Percentiles rank a stretch among this genome's conserved stretches.
phyloP scores from a whole-genome alignment of 2,888 invertebrate genomes.

The Cylloceria caligata region DNA sequence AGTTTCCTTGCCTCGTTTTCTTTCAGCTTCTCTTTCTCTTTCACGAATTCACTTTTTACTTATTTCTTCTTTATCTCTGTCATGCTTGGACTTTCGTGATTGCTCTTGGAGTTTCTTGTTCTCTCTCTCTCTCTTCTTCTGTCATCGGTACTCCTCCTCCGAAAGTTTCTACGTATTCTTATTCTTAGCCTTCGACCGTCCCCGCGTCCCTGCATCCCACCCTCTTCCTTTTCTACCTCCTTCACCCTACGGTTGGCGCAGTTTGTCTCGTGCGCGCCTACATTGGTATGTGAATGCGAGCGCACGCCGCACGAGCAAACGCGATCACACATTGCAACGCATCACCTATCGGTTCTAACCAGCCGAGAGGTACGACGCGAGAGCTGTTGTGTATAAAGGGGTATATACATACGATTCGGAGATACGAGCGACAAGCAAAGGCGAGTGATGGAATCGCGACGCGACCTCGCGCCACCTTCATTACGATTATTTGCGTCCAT shows the following conservation, averaged over 20 bases:
- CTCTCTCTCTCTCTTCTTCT: conserved; percentile 11
- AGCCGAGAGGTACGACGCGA: conserved; percentile 6
- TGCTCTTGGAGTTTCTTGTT: conserved; percentile 14
- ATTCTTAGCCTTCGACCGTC: conserved; percentile 29
- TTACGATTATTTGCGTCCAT: conserved; percentile 12
- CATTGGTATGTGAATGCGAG: conserved; percentile 57
- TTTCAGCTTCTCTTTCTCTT: conserved; percentile 7
- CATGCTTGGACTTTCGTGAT: conserved; percentile 23
- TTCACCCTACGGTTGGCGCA: conserved; percentile 50
- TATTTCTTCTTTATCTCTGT: conserved; percentile 34
- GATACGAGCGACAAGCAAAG: conserved; percentile 14
- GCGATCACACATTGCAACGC: conserved; percentile 62
- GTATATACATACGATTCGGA: conserved; percentile 6
- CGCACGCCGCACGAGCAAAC: conserved; percentile 53
- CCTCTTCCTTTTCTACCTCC: conserved; percentile 40
- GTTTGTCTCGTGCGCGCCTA: conserved; percentile 60
- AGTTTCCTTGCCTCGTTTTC: conserved; percentile 19
- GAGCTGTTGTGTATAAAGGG: conserved; percentile 3
- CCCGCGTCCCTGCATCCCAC: not conserved
- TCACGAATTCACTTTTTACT: conserved; percentile 14
- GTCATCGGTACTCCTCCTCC: conserved; percentile 34
- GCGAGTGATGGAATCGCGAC: conserved; percentile 53
- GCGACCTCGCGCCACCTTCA: conserved; percentile 36
- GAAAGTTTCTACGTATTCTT: conserved; percentile 46
- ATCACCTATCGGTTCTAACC: conserved; percentile 50